phyloP scores from a whole-genome alignment of 2,113 vertebrate genomes.

The Erinaceus europaeus region DNA sequence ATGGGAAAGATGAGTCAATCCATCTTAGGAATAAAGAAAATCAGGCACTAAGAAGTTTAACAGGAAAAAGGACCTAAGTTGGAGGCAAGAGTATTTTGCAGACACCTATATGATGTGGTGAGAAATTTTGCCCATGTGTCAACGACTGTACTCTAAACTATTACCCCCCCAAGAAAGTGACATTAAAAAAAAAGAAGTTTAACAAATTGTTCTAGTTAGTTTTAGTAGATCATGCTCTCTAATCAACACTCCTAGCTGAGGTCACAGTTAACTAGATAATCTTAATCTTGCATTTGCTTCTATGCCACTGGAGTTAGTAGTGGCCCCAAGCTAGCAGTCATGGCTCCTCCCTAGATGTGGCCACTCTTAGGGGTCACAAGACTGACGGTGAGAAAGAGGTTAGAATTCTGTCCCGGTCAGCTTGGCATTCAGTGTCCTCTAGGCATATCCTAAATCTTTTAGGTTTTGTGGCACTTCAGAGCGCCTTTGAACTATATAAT shows the following conservation, averaged over 20 bases:
- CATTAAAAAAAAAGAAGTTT: no score
- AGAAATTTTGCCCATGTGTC: no score
- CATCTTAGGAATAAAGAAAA: slow-evolving; percentile 51
- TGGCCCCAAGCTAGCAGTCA: not conserved
- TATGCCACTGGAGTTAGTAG: not conserved
- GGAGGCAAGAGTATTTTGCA: no score
- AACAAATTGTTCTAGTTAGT: not conserved
- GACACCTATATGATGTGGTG: no score
- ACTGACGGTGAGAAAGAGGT: not conserved
- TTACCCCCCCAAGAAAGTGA: no score
- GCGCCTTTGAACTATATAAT: not conserved
- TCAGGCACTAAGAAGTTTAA: not conserved
- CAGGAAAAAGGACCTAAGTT: no score
- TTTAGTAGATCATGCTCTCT: not conserved
- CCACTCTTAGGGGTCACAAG: not conserved
- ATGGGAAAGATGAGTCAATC: not conserved
- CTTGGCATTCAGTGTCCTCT: not conserved
- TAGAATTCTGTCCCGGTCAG: not conserved
- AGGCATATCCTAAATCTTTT: slow-evolving; percentile 35
- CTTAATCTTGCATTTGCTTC: not conserved
- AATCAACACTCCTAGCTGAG: not conserved
- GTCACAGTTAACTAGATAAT: not conserved
- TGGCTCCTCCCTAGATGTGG: not conserved
- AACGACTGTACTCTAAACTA: no score
- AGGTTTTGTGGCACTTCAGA: not conserved